phyloP scores from a whole-genome alignment of 1,140 invertebrate species.

The Fopius arisanus region DNA sequence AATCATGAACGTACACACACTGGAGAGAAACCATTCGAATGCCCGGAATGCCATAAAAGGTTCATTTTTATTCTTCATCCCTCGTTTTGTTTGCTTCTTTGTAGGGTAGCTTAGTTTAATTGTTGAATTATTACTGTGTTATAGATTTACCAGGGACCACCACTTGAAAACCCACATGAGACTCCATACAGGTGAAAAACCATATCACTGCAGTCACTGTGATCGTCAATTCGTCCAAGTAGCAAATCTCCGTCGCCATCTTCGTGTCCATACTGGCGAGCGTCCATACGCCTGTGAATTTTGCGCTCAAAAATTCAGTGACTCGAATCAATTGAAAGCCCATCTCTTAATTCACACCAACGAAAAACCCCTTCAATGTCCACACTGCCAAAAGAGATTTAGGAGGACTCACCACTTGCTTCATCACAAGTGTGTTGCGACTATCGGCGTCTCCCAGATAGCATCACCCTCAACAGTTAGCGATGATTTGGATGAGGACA shows the following conservation, averaged over 20 bases:
- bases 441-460: constrained; percentile 40
- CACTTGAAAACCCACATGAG: constrained; percentile 94
- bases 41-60: constrained; percentile 90
- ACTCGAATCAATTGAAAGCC: constrained; percentile 93
- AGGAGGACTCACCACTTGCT: constrained; percentile 83
- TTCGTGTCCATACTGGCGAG: constrained; percentile 95
- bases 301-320: constrained; percentile 90
- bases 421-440: constrained; percentile 81
- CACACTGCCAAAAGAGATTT: constrained; percentile 78
- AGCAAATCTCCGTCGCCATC: constrained; percentile 90
- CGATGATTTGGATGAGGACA: constrained; percentile 53
- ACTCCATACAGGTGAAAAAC: constrained; percentile 92
- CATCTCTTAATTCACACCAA: constrained; percentile 89
- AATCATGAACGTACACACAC: constrained; percentile 98
- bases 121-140: constrained; percentile 1
- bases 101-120: not conserved
- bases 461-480: constrained; percentile 54
- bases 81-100: too few relatives aligned
- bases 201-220: constrained; percentile 91
- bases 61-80: constrained; percentile 31
- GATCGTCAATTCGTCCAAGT: constrained; percentile 93
- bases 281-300: constrained; percentile 91
- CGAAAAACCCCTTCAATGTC: constrained; percentile 87
- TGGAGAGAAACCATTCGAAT: constrained; percentile 96
- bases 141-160: constrained; percentile 90